Evolutionary conservation across 1,140 invertebrate species (phyloP), one percentile per base, ranked within the genome.

Genomic region (Phymastichus coffea): DNA sequence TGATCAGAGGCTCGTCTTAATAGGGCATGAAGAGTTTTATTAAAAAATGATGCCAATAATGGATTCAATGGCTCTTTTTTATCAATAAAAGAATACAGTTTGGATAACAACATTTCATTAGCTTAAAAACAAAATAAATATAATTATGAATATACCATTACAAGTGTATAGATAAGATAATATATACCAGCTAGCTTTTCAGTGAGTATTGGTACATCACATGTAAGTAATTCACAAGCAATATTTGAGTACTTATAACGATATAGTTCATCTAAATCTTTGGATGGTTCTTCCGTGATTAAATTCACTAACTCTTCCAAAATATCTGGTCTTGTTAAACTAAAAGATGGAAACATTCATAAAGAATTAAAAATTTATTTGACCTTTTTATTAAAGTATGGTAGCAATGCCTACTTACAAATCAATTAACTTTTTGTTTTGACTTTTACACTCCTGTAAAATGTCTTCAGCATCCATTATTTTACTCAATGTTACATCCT

Each of bases 391-490:
- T 23, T 20, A 4, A 15, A 37, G 28, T 12, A 56, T 20, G 22
- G 25, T 44, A 28, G 10, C 20, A 55, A 55, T 41, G 41, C 6
- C 15, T 63, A 88, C 92, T 92, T 86, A 97, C 94, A 91, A 97
- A 70, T 93, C 92, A 63, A 97, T 85, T 56, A 98, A 81, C 69
- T 90, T 92, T 78, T 91, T 93, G 77, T 96, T 97, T 75, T 93
- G 91, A 63, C 87, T 88, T 83, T 94, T 95, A 78, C 94, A 96
- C 85, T 98, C 94, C 78, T 95, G 93, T 61, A 98, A 83, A 71
- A 98, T 91, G 79, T 97, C 93, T 75, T 96, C 94, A 79, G 95
- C 91, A 75, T 97, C 92, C 83, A 98, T 85, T 55, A 98, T 82
- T 77, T 95, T 91, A 67, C 88, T 85, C 46, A 98, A 81, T 17